Base-by-base conservation (phyloP, 2,797 vertebrate genomes). In the Anisognathus igniventris region DNA sequence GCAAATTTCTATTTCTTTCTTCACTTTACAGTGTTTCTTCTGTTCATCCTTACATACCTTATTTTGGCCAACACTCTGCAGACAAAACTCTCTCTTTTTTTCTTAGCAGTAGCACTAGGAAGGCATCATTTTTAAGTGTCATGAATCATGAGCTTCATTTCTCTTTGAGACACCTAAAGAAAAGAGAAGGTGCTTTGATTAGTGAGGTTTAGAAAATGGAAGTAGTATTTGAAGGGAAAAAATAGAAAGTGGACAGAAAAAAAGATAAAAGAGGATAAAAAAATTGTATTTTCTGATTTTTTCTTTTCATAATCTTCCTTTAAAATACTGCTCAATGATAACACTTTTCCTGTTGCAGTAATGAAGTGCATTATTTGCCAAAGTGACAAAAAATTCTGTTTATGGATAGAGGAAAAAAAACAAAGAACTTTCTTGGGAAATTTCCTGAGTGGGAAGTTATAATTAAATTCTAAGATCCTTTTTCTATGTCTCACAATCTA, bases 171-270 rank as follows among this genome's bases (percentile, higher is more conserved):
- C 87, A 93, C 89, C 97, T 98, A 74, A 97, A 97, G 96, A 94
- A 97, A 88, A 96, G 86, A 95, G 97, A 97, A 97, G 78, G 96
- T 94, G 67, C 77, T 35, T 95, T 98, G 93, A 97, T 97, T 96
- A 95, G 84, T 77, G 95, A 97, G 92, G 71, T 97, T 92, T 97
- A 96, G 90, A 95, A 96, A 93, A 95, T 96, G 47, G 95, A 93
- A 96, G 85, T 67, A 72, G 92, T 88, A 89, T 89, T 66, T 86
- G 93, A 98, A 91, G 7, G n/a, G 93, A 88, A 95, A 95, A 97
- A 94, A 93, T 54, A 82, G 90, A 98, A 96, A 91, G 31, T 39
- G 88, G 96, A 60, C 35, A 67, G 94, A 67, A 95, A 96, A 98
- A 95, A 97, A 37, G 96, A 97, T 98, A 92, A 96, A 70, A 64